Base-by-base conservation (phyloP, 2,888 invertebrate species). In the Danaus chrysippus region DNA sequence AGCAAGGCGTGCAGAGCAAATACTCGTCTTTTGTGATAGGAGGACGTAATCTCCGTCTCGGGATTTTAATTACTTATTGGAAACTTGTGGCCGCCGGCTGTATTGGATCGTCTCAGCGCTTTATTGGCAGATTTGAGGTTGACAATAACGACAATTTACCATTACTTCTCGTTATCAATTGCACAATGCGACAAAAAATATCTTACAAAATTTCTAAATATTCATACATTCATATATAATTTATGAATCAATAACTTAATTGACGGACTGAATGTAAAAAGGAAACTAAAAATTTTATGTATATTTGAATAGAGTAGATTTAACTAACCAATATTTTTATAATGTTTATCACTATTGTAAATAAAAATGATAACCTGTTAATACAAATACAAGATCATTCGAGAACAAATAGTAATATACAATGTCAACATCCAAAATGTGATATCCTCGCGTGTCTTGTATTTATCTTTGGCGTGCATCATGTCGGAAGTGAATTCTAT, bases 41-140 rank as follows among this genome's bases (percentile, higher is more conserved):
- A 77, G 76, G 72, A 76, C 76, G 86, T 88, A 86, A 88, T 87
- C 84, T 80, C 75, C 77, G 82, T 85, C 86, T 86, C 78, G 77
- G 77, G 88, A 86, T 90, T 90, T 90, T 91, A 91, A 91, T 91
- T 89, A 88, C 90, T 88, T 88, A 87, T 90, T 84, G 90, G 91
- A 89, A 88, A 90, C 83, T 89, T 88, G 89, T 83, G 87, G 87
- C 90, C 88, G 85, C 84, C 79, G 89, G 90, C 87, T 78, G 80
- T 84, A 79, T 81, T 81, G 77, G 79, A 84, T 70, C 83, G 82
- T 84, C 85, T 85, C 81, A 69, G 74, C 76, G 82, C 76, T 83
- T 85, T 89, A 89, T 90, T 90, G 86, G 79, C 73, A 82, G 77
- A 83, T 83, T 81, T 71, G 77, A 79, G 72, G 77, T 77, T 78